Conservation (phyloP, 2,888 invertebrate genomes). For the Netelia fuscicornis region DNA sequence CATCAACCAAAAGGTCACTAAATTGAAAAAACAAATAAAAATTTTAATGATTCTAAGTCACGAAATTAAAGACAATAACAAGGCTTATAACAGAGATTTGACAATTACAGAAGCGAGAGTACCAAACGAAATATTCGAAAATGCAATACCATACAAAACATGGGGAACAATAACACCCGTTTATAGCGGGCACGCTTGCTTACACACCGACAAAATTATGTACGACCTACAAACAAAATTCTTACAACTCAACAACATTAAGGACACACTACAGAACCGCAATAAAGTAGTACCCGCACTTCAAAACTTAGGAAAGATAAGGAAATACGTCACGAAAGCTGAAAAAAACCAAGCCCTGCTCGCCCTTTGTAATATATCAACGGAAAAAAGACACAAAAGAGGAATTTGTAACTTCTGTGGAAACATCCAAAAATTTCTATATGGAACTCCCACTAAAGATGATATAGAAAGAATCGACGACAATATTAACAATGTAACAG, state of each 20-base stretch:
- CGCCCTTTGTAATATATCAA: constrained; percentile 7
- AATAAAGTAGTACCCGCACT: constrained; percentile 42
- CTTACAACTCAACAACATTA: constrained; percentile 37
- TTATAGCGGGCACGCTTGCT: constrained; percentile 18
- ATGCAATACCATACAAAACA: constrained; percentile 40
- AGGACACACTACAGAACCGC: constrained; percentile 27
- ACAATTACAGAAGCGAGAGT: constrained; percentile 3
- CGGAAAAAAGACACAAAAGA: constrained; percentile 15
- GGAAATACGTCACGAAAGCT: constrained; percentile 10
- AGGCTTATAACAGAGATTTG: neutral
- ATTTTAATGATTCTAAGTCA: constrained; percentile 30
- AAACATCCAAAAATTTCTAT: constrained; percentile 17
- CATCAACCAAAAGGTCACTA: constrained; percentile 29
- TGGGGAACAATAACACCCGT: constrained; percentile 47
- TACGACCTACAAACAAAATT: constrained; percentile 33
- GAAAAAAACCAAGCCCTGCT: neutral
- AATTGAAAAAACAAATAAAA: constrained; percentile 47
- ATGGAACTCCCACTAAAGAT: constrained; percentile 12
- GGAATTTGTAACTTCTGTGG: constrained; percentile 30
- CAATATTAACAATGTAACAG: constrained; percentile 9
- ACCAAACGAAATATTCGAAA: too few species aligned
- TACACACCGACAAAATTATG: constrained; percentile 35
- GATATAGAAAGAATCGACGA: constrained; percentile 15
- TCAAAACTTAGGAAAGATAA: constrained; percentile 42
- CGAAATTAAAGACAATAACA: constrained; percentile 9